Base-by-base conservation (phyloP, 2,888 invertebrate genomes). In the Leptopterna dolabrata region DNA sequence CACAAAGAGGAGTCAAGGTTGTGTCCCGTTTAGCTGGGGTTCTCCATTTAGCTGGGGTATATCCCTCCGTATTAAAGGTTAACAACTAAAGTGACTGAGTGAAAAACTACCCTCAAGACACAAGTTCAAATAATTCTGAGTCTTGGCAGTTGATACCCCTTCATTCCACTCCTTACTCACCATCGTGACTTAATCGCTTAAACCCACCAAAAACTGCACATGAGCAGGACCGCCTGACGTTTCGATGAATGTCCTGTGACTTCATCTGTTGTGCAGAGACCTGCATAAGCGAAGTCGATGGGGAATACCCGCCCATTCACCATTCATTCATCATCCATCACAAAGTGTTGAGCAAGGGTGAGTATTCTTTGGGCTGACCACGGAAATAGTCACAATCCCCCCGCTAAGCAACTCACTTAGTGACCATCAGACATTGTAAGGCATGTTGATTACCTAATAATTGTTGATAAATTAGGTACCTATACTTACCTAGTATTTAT, bases 191-290 rank as follows among this genome's bases (percentile, higher is more conserved):
- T 24, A 63, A 63, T 19, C 63, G 19, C 63, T 63, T 63, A 63
- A 63, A 63, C 24, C 63, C 63, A 63, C 63, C 63, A 24, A 63
- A 43, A 63, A 63, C 63, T 63, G 63, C 24, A 63, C 24, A 63
- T 63, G 63, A 63, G 63, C 63, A 63, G 63, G 27, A 27, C 13
- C 63, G 63, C 63, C 63, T 63, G 63, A 63, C 24, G 63, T 19
- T 63, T 36, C 29, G 83, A 70, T 83, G 83, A 83, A 83, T 83
- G 83, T 63, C 83, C 27, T 71, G 63, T 41, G 83, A 83, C 83
- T 83, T 83, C 83, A 70, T 83, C 83, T 83, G 63, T 83, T 83
- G 83, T 71, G 83, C 83, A 83, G 83, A 70, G 83, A 36, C 63
- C 82, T 83, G 83, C 71, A 63, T 81, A 55, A 9, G 13, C 51